phyloP scores from a whole-genome alignment of 1,140 invertebrate species.

The Leptinotarsa defecta region DNA sequence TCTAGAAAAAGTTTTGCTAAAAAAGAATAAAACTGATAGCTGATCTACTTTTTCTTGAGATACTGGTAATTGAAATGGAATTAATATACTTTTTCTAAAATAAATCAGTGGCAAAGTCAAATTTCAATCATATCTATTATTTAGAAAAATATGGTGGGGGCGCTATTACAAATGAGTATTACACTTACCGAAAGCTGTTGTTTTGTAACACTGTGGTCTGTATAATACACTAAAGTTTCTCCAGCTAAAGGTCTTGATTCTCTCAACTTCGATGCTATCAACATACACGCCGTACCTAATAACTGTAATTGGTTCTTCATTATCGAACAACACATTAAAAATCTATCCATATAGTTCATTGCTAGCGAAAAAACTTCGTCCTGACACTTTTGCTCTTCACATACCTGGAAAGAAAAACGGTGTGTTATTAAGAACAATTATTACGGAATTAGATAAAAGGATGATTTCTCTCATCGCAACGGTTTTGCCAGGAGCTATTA shows the following conservation, averaged over 20 bases:
- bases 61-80: no score
- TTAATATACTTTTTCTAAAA: no score
- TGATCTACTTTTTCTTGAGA: no score
- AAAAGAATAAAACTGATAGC: no score
- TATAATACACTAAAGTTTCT: conserved; percentile 85
- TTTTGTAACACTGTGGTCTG: conserved; percentile 85
- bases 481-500: conserved; percentile 9
- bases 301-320: conserved; percentile 86
- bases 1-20: no score
- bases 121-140: no score
- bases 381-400: conserved; percentile 87
- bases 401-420: conserved; percentile 71
- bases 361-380: conserved; percentile 90
- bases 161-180: no score
- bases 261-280: conserved; percentile 89
- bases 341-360: conserved; percentile 91
- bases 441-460: not conserved
- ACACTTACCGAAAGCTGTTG: conserved; percentile 83
- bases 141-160: no score
- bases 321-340: conserved; percentile 79
- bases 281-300: conserved; percentile 83
- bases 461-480: not conserved
- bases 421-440: not conserved
- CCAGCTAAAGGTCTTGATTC: conserved; percentile 80
- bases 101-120: no score